Conservation (phyloP, 2,113 vertebrate species). For the Chascanopsetta lugubris region DNA sequence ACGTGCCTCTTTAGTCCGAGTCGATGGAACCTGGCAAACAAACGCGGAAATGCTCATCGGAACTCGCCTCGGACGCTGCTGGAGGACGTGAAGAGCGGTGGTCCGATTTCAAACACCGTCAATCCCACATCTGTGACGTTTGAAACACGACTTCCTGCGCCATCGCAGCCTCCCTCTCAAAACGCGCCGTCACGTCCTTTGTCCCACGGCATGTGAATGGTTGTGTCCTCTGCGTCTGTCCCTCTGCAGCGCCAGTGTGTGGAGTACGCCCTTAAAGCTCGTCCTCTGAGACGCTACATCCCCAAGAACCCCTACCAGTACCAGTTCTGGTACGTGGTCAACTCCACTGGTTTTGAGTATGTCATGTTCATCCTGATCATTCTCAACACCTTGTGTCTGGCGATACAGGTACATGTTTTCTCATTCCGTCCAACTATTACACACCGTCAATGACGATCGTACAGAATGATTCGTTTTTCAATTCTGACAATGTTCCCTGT, state of each 20-base stretch:
- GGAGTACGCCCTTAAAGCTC: slow-evolving; percentile 96
- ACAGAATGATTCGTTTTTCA: not conserved
- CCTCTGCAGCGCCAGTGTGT: slow-evolving; percentile 93
- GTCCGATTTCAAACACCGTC: too few species aligned
- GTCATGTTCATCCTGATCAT: slow-evolving; percentile 99
- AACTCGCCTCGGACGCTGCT: too few species aligned
- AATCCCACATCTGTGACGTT: too few species aligned
- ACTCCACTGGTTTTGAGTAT: slow-evolving; percentile 98
- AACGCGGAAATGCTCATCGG: too few species aligned
- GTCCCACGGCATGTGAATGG: not conserved
- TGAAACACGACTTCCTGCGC: too few species aligned
- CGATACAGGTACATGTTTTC: slow-evolving; percentile 90
- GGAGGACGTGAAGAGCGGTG: too few species aligned
- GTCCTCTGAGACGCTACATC: slow-evolving; percentile 94
- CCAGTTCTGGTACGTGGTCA: slow-evolving; percentile 99
- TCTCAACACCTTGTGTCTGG: slow-evolving; percentile 98
- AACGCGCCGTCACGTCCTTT: not conserved
- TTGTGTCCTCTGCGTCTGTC: slow-evolving; percentile 3
- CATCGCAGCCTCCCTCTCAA: not conserved
- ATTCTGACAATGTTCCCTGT: not conserved
- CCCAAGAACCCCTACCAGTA: slow-evolving; percentile 99
- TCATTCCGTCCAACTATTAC: not conserved
- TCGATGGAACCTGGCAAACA: too few species aligned
- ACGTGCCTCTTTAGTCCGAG: too few species aligned
- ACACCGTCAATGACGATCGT: not conserved